These are phyloP conservation scores for Galerucella pusilla DNA, from an alignment of 2,888 invertebrate genomes.

Conservation along the genomic window DNA sequence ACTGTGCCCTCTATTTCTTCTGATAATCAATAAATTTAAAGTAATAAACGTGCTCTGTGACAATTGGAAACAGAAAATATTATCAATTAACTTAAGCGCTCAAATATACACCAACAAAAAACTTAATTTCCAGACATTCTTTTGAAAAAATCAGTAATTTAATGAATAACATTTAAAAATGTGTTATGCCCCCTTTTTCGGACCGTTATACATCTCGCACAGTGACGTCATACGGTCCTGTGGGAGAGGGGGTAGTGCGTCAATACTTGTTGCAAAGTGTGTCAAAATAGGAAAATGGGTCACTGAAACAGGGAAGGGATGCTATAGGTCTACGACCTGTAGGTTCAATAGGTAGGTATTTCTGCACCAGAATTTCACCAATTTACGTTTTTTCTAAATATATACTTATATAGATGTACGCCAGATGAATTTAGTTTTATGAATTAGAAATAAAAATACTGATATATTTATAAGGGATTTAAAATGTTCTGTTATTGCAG, in stretches of 20 bases:
- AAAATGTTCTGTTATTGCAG: no score
- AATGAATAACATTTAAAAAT: slow-evolving; percentile 26
- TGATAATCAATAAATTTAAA: no score
- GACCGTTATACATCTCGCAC: slow-evolving; percentile 46
- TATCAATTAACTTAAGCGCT: no score
- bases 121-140: neutral
- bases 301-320: slow-evolving; percentile 56
- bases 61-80: no score
- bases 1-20: no score
- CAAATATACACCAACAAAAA: neutral
- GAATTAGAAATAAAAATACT: no score
- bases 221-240: slow-evolving; percentile 63
- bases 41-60: no score
- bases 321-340: slow-evolving; percentile 58
- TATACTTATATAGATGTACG: neutral
- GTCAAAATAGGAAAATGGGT: slow-evolving; percentile 64
- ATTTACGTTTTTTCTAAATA: slow-evolving; percentile 45
- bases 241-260: slow-evolving; percentile 60
- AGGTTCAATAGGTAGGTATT: slow-evolving; percentile 41
- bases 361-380: slow-evolving; percentile 41
- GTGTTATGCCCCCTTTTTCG: slow-evolving; percentile 38
- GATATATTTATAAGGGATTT: no score
- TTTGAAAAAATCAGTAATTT: neutral
- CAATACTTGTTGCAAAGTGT: slow-evolving; percentile 67
- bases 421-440: no score